Conservation (phyloP, 2,888 invertebrate genomes). For the Dynastes maya region DNA sequence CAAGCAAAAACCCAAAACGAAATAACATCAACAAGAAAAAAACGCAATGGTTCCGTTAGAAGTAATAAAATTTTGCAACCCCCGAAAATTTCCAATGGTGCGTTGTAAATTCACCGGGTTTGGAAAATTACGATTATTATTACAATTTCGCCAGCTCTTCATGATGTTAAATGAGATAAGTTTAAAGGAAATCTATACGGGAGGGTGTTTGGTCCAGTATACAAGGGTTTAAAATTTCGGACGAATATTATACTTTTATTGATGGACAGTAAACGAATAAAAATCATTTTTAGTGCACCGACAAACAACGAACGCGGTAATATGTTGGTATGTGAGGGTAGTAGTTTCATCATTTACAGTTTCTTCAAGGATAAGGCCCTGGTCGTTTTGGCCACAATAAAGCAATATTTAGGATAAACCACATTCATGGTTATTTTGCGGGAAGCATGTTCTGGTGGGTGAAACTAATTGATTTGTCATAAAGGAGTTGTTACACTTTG, state of each 20-base stretch:
- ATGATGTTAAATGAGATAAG: background rate
- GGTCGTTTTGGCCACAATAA: constrained; percentile 7
- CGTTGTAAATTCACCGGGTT: background rate
- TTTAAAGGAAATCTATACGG: background rate
- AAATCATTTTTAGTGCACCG: constrained; percentile 40
- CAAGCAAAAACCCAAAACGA: background rate
- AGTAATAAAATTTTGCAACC: constrained; percentile 37
- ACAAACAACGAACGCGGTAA: background rate
- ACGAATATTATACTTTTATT: constrained; percentile 21
- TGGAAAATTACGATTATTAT: constrained; percentile 2
- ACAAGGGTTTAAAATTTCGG: constrained; percentile 25
- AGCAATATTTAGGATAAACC: constrained; percentile 57
- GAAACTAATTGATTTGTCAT: constrained; percentile 60
- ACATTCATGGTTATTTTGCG: constrained; percentile 60
- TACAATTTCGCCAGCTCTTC: constrained; percentile 7
- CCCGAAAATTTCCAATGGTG: background rate
- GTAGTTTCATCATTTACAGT: constrained; percentile 2
- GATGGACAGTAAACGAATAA: constrained; percentile 25
- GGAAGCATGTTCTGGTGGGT: constrained; percentile 57
- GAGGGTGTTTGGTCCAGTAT: background rate
- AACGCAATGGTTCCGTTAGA: background rate
- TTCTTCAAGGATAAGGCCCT: background rate
- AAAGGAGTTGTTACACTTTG: constrained; percentile 52
- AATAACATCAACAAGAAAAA: background rate
- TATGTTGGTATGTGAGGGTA: background rate